These are phyloP conservation scores for Ceratotherium simum DNA, from an alignment of 2,113 vertebrate species.

Conservation along the genomic window DNA sequence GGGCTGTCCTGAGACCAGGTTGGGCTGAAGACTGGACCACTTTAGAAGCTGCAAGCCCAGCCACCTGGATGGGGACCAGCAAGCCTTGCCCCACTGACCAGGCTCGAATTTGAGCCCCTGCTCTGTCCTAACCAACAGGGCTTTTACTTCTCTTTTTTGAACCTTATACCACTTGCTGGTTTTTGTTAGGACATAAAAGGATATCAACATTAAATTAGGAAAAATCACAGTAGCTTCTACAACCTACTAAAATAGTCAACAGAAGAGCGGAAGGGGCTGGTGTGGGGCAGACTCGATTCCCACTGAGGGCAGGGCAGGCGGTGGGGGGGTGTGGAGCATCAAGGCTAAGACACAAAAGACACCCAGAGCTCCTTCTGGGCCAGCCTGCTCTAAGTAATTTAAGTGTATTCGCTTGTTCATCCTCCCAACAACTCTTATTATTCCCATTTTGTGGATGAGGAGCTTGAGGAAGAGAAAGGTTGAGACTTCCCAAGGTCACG, in stretches of 20 bases:
- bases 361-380: not conserved
- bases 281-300: accelerated
- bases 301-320: accelerated
- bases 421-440: not conserved
- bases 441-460: not conserved
- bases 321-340: accelerated
- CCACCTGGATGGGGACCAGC: not conserved
- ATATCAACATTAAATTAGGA: not conserved
- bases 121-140: not conserved
- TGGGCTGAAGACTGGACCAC: not conserved
- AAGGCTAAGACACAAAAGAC: not conserved
- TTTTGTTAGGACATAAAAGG: not conserved
- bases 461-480: not conserved
- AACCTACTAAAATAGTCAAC: not conserved
- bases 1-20: not conserved
- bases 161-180: not conserved
- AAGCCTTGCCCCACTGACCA: not conserved
- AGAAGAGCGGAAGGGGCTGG: not conserved
- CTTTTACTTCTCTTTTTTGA: not conserved
- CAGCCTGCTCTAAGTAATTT: not conserved
- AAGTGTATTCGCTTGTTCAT: not conserved
- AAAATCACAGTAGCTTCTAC: not conserved
- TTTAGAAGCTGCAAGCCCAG: not conserved
- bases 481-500: not conserved
- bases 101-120: not conserved